Evolutionary conservation across 2,888 invertebrate species (phyloP).

Genomic region (Coenonympha glycerion): DNA sequence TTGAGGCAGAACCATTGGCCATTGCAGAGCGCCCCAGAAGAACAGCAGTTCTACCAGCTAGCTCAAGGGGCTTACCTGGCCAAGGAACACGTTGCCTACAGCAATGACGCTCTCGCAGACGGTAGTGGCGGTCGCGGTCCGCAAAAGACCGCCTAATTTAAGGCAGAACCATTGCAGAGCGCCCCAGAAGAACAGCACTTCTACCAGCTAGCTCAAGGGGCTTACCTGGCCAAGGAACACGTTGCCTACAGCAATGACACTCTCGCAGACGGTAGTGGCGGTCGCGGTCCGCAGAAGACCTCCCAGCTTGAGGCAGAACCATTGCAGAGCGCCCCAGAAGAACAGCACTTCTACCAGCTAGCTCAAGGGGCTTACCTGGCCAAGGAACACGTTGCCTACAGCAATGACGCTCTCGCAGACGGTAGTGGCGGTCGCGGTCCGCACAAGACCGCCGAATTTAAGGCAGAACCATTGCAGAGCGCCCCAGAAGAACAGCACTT

Average conservation of each 20-base stretch:
- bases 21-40: too few relatives aligned
- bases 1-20: too few relatives aligned
- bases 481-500: slow-evolving; percentile 91
- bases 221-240: too few relatives aligned
- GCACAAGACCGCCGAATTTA: slow-evolving; percentile 86
- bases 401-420: slow-evolving; percentile 95
- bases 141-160: slow-evolving; percentile 86
- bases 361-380: slow-evolving; percentile 96
- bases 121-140: slow-evolving; percentile 81
- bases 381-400: too few relatives aligned
- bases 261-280: slow-evolving; percentile 95
- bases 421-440: slow-evolving; percentile 81
- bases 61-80: slow-evolving; percentile 96
- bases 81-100: slow-evolving; percentile 95
- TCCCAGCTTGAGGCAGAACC: slow-evolving; percentile 87
- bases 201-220: slow-evolving; percentile 94
- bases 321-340: slow-evolving; percentile 92
- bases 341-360: slow-evolving; percentile 92
- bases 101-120: slow-evolving; percentile 96
- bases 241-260: slow-evolving; percentile 94
- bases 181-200: slow-evolving; percentile 91
- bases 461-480: slow-evolving; percentile 90
- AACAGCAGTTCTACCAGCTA: slow-evolving; percentile 92
- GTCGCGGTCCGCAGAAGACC: slow-evolving; percentile 77
- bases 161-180: slow-evolving; percentile 90